A percentile compares a stretch with the other conserved stretches of the same genome.
Conservation (phyloP, 2,888 invertebrate species). For the Synergus itoensis region DNA sequence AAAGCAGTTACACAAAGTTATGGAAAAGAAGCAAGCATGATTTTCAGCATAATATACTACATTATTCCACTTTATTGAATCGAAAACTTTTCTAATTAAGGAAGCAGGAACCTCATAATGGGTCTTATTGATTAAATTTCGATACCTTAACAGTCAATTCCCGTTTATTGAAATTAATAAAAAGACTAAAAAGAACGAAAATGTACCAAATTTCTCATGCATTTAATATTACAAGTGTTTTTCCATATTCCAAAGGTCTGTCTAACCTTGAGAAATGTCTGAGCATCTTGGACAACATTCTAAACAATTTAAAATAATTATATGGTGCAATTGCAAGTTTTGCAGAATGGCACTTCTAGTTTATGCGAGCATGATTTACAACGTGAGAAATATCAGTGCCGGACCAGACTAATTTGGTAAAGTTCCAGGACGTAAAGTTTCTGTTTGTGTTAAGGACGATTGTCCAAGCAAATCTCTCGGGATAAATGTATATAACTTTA, state of each 20-base stretch:
- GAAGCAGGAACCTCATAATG: neutral
- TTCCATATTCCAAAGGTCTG: neutral
- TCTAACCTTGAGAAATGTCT: neutral
- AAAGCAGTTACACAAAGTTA: neutral
- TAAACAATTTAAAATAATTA: neutral
- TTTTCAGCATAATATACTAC: neutral
- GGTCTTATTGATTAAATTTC: neutral
- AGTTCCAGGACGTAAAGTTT: neutral
- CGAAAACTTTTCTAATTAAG: neutral
- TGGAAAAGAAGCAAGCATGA: neutral
- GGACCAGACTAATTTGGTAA: neutral
- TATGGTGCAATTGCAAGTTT: neutral
- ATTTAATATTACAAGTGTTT: neutral
- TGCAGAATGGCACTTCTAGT: neutral
- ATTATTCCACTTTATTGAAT: neutral
- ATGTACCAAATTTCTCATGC: too few species aligned
- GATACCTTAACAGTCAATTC: neutral
- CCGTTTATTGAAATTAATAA: neutral
- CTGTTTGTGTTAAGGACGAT: neutral
- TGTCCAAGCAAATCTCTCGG: neutral
- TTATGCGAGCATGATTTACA: neutral
- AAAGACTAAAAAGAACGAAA: too few species aligned
- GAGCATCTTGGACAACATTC: neutral
- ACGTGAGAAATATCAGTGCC: constrained; percentile 8
- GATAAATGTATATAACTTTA: neutral